Percentiles rank a stretch among this genome's conserved stretches.
These are phyloP conservation scores for Tholera decimalis DNA, from an alignment of 2,888 invertebrate genomes.

Conservation along the genomic window DNA sequence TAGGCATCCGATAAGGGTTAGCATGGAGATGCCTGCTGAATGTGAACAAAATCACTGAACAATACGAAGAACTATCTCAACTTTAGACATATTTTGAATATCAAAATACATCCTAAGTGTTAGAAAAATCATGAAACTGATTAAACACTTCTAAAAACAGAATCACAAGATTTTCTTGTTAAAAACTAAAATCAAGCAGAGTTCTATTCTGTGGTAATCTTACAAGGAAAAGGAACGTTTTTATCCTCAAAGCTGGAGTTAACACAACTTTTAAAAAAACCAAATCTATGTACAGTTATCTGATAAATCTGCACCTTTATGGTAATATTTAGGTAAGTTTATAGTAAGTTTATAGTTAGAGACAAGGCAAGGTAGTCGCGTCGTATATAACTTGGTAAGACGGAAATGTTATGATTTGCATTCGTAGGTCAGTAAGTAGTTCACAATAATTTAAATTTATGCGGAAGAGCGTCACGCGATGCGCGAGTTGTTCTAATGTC, in stretches of 20 bases:
- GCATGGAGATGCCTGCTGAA: neutral
- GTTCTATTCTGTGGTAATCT: conserved; percentile 21
- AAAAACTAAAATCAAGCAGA: conserved; percentile 18
- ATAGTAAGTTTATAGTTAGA: conserved; percentile 28
- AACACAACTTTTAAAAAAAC: conserved; percentile 26
- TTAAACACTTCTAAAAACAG: conserved; percentile 9
- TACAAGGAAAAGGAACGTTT: conserved; percentile 20
- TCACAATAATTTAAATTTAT: conserved; percentile 70
- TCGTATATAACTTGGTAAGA: conserved; percentile 71
- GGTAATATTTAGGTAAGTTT: too few relatives aligned
- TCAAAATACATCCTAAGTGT: neutral
- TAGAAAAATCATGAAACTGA: conserved; percentile 9
- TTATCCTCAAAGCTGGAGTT: conserved; percentile 36
- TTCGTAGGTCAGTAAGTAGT: conserved; percentile 74
- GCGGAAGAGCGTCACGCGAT: conserved; percentile 70
- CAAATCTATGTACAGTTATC: conserved; percentile 7
- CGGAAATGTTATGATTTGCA: conserved; percentile 79
- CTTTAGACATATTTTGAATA: too few relatives aligned
- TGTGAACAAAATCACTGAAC: neutral
- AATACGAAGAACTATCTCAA: too few relatives aligned
- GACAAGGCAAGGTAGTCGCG: conserved; percentile 54
- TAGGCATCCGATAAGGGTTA: too few relatives aligned
- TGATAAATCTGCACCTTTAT: conserved; percentile 23
- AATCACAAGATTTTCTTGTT: conserved; percentile 27
- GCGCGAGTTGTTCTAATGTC: conserved; percentile 51